Base-by-base conservation (phyloP, 2,797 vertebrate species). In the Anisognathus igniventris region DNA sequence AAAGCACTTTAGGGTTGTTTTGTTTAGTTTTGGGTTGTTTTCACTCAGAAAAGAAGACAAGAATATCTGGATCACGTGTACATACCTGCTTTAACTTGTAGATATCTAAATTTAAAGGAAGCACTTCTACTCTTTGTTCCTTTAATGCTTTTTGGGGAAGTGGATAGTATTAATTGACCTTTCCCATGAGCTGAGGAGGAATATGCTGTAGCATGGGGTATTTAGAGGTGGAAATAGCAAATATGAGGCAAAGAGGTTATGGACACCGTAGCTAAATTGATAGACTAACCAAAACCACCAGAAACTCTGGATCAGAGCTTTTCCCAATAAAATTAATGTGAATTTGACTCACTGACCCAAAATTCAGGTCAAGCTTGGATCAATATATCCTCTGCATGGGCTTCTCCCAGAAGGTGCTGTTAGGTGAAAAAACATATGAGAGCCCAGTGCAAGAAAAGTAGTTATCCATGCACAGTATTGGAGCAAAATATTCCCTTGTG, bases 51-150 rank as follows among this genome's bases (percentile, higher is more conserved):
- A 82, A 83, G 25, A 54, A 24, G 31, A 35, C 39, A 57, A 62
- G 20, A 2, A 40, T 62, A 2, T 68, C 42, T 85, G 60, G 17
- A 30, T 73, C 9, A 19, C 0, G 0, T 68, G 7, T 31, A 60
- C 53, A 9, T 51, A 31, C 60, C 24, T 53, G 7, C n/a, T 25
- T 35, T 73, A 73, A 73, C 5, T 8, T 27, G 13, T 14, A 68
- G 23, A 20, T 22, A n/a, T 39, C 19, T 50, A 54, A 42, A 56
- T 58, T 87, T 35, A 71, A 67, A 77, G 14, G 33, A 53, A 54
- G 8, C 17, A 27, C 3, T 39, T 18, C 28, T 45, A 17, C 19
- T 87, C 18, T 47, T n/a, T n/a, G 4, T 58, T 14, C 5, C 54
- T 76, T 31, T 30, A 45, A 27, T 68, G 6, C 21, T 23, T 86